Conservation (phyloP, 2,888 invertebrate genomes). For the Archips crataeganus region DNA sequence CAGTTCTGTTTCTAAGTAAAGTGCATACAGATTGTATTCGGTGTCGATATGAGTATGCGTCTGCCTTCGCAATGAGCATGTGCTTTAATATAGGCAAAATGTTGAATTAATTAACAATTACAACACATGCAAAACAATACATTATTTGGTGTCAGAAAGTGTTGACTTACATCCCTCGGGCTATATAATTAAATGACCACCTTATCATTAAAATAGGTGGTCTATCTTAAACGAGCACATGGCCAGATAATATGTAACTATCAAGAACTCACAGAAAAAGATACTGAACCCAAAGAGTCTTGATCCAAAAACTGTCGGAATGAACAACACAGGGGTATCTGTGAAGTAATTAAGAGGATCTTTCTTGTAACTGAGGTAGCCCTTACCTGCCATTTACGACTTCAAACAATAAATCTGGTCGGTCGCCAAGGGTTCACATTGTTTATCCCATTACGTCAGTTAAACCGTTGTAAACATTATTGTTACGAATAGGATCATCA, state of each 20-base stretch:
- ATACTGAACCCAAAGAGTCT: conserved; percentile 43
- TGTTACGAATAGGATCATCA: conserved; percentile 73
- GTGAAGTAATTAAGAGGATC: conserved; percentile 68
- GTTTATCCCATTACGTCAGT: conserved; percentile 81
- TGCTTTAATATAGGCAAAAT: conserved; percentile 48
- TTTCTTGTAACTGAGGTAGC: conserved; percentile 80
- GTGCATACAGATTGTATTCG: conserved; percentile 77
- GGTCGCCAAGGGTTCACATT: conserved; percentile 58
- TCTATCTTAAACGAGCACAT: conserved; percentile 39
- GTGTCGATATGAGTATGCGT: conserved; percentile 72
- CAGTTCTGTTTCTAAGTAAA: conserved; percentile 84
- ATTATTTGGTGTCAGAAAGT: neutral
- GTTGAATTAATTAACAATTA: conserved; percentile 47
- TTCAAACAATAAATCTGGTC: conserved; percentile 63
- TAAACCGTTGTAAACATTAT: conserved; percentile 62
- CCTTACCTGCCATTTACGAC: conserved; percentile 79
- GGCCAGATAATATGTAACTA: conserved; percentile 46
- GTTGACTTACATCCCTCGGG: neutral
- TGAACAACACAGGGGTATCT: conserved; percentile 57
- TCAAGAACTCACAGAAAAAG: conserved; percentile 40
- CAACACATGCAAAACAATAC: neutral
- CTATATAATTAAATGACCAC: conserved; percentile 9
- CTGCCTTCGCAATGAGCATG: conserved; percentile 75
- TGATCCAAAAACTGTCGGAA: conserved; percentile 59
- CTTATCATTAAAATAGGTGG: conserved; percentile 18